Conservation (phyloP, 2,797 vertebrate species). For the Neosilurus mollespiculum region DNA sequence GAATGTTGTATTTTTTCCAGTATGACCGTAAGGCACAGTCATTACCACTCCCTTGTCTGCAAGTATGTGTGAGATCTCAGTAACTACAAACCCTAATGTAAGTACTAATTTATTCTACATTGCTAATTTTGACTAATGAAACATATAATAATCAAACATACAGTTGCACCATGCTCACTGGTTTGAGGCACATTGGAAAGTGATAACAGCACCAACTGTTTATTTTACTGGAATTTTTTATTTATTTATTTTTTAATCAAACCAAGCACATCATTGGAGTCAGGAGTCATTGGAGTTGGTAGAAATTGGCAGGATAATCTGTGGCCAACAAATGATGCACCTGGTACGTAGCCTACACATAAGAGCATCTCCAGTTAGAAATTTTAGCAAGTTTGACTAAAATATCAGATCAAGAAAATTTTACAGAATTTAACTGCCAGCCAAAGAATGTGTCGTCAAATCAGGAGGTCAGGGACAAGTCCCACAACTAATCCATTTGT, state of each 20-base stretch:
- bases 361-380: neutral
- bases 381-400: neutral
- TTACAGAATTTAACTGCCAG: neutral
- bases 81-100: constrained; percentile 1
- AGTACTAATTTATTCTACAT: neutral
- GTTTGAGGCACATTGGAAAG: constrained; percentile 22
- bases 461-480: neutral
- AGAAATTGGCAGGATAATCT: neutral
- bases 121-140: neutral
- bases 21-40: constrained; percentile 77
- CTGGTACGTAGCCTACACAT: neutral
- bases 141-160: too few relatives aligned
- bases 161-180: neutral
- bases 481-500: neutral
- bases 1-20: constrained; percentile 73
- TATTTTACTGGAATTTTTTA: too few relatives aligned
- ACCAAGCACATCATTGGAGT: neutral
- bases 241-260: neutral
- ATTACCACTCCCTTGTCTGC: constrained; percentile 66
- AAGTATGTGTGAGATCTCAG: constrained; percentile 36
- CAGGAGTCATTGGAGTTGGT: neutral
- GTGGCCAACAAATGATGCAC: too few relatives aligned
- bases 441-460: neutral
- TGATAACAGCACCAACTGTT: constrained; percentile 23
- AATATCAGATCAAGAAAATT: neutral